Percentiles rank a stretch among this genome's conserved stretches.
phyloP scores from a whole-genome alignment of 1,140 invertebrate species.

The Branchinecta lindahli region DNA sequence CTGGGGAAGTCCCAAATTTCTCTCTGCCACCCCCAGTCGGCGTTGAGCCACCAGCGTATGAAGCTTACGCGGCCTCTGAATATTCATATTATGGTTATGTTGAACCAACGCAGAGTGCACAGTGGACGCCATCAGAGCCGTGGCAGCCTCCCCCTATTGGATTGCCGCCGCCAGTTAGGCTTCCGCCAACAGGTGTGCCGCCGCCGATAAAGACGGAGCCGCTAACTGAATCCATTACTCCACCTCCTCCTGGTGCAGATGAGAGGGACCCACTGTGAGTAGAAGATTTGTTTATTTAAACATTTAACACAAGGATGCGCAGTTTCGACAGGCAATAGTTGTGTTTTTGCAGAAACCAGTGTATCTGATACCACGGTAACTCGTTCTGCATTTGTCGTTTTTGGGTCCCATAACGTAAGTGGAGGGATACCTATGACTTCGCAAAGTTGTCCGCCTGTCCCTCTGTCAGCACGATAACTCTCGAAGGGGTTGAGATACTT shows the following conservation, averaged over 20 bases:
- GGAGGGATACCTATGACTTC: too few species aligned
- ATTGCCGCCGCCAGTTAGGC: not conserved
- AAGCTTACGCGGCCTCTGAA: not conserved
- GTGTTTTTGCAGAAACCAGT: too few species aligned
- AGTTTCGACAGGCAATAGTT: too few species aligned
- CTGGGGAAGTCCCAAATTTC: not conserved
- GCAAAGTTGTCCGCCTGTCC: too few species aligned
- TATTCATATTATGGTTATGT: not conserved
- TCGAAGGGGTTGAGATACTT: too few species aligned
- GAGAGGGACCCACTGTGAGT: not conserved
- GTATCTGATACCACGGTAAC: too few species aligned
- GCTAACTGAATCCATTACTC: not conserved
- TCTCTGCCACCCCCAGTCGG: not conserved
- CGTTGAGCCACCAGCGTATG: not conserved
- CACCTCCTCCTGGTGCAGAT: not conserved
- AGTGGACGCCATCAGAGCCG: not conserved
- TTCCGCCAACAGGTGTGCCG: not conserved
- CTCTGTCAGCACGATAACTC: too few species aligned
- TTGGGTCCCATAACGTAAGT: too few species aligned
- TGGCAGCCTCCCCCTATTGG: not conserved
- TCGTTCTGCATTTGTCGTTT: too few species aligned
- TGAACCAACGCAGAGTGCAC: not conserved
- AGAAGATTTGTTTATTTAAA: too few species aligned
- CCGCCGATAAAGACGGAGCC: not conserved
- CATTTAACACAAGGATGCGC: too few species aligned